Conservation (phyloP, 2,113 vertebrate species). For the Nothocercus julius region DNA sequence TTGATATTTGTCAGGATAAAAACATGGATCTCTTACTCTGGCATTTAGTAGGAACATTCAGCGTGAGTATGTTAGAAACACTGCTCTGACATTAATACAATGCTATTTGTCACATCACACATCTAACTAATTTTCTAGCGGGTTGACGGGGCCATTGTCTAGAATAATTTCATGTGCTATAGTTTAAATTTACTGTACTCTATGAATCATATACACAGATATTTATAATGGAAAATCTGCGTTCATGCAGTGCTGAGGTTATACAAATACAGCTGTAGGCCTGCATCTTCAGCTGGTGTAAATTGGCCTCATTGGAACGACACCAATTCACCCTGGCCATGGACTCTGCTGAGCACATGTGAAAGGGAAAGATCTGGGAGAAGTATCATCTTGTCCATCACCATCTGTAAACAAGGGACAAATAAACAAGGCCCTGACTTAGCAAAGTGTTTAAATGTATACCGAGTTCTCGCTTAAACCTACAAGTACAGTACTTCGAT, state of each 20-base stretch:
- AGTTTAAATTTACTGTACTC: slow-evolving; percentile 37
- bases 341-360: fast-evolving
- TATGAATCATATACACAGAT: slow-evolving; percentile 54
- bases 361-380: slow-evolving; percentile 37
- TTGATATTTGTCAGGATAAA: slow-evolving; percentile 20
- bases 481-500: not conserved
- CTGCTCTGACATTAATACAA: slow-evolving; percentile 24
- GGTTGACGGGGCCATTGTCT: slow-evolving; percentile 50
- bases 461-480: not conserved
- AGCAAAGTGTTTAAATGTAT: not conserved
- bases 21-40: not conserved
- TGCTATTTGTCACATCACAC: slow-evolving; percentile 23
- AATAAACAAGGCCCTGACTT: slow-evolving; percentile 23
- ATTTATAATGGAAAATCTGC: slow-evolving; percentile 52
- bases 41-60: slow-evolving; percentile 1
- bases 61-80: not conserved
- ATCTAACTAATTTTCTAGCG: slow-evolving; percentile 33
- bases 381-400: not conserved
- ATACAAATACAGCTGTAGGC: slow-evolving; percentile 56
- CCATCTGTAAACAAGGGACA: slow-evolving; percentile 12
- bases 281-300: slow-evolving; percentile 55
- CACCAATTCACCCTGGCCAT: not conserved
- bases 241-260: slow-evolving; percentile 4
- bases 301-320: not conserved
- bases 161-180: slow-evolving; percentile 41